Evolutionary conservation across 2,113 vertebrate species (phyloP), one percentile per base, ranked within the genome.

Genomic region (Leiothrix lutea): DNA sequence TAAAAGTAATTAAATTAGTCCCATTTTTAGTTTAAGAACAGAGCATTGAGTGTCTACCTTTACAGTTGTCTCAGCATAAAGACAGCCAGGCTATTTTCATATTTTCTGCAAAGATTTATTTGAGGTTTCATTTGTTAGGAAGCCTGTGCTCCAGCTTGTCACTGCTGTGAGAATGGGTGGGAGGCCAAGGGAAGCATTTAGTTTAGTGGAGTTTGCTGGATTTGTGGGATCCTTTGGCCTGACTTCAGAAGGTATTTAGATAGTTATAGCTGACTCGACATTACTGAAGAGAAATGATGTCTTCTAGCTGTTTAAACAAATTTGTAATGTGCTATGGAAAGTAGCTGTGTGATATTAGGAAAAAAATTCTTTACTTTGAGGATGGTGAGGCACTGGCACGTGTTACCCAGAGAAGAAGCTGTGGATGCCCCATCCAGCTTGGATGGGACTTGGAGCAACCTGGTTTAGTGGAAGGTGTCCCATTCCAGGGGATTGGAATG

Each of bases 191-290:
- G 72, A 85, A 91, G 54, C 65, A 77, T 94, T 86, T 61, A 78
- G 31, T 92, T 88, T 84, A 82, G 75, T 86, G 80, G 69, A 83
- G 92, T 95, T 95, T 94, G 77, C 87, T 97, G 78, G 90, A 88
- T 91, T 95, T 95, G 90, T 86, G 87, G 56, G 86, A 82, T 93
- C 93, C 77, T 93, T 96, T 93, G 84, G 64, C 93, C 61, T 8
- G 42, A 72, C 50, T 70, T 57, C 84, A 72, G 73, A 94, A 65
- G 42, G 4, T 62, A 54, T 66, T 90, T 92, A 51, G 51, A 33
- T 92, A 75, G 92, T 95, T 97, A 85, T 71, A 96, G 92, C 88
- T 80, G 58, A 91, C 73, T 87, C 62, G 93, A 56, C 28, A 4
- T 90, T 86, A 57, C 22, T 64, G 60, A 70, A 65, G 91, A 94